Evolutionary conservation across 35 echinoderm and acorn worm species (phyloP).

Genomic region (Ophiothrix spiculata): DNA sequence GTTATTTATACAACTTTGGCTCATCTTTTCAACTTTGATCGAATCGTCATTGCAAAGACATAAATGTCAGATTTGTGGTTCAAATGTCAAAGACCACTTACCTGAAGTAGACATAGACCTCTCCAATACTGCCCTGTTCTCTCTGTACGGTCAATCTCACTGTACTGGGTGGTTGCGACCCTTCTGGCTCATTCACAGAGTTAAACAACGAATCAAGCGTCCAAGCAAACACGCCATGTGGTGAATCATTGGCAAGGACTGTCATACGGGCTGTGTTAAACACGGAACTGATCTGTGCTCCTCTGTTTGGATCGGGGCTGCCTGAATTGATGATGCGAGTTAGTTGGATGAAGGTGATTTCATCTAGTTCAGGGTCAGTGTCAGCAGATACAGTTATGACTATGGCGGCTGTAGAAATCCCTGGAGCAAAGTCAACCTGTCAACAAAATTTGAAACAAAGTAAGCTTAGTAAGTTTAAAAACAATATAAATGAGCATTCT

Average conservation of each 20-base stretch:
- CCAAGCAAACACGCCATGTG: conserved; percentile 95
- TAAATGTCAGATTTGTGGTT: too few species aligned
- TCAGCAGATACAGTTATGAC: conserved; percentile 76
- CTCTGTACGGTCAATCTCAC: conserved; percentile 63
- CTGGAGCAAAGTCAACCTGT: conserved; percentile 88
- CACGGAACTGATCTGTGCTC: conserved; percentile 60
- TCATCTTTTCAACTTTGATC: neutral
- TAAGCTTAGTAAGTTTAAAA: too few species aligned
- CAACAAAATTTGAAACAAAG: too few species aligned
- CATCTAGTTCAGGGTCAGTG: conserved; percentile 67
- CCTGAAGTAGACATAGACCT: conserved; percentile 79
- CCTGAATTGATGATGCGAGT: conserved; percentile 72
- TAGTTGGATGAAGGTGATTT: conserved; percentile 61
- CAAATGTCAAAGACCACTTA: too few species aligned
- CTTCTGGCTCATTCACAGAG: conserved; percentile 83
- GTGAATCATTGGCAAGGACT: conserved; percentile 86
- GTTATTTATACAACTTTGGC: too few species aligned
- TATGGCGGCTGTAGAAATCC: conserved; percentile 61
- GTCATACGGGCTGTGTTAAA: conserved; percentile 61
- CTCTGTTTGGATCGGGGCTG: conserved; percentile 40
- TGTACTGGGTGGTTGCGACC: conserved; percentile 44
- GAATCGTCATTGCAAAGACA: neutral
- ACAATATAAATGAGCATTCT: too few species aligned
- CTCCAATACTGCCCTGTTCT: conserved; percentile 79
- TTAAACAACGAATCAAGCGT: conserved; percentile 64